Base-by-base conservation (phyloP, 1,140 invertebrate species). In the Nymphalis io region DNA sequence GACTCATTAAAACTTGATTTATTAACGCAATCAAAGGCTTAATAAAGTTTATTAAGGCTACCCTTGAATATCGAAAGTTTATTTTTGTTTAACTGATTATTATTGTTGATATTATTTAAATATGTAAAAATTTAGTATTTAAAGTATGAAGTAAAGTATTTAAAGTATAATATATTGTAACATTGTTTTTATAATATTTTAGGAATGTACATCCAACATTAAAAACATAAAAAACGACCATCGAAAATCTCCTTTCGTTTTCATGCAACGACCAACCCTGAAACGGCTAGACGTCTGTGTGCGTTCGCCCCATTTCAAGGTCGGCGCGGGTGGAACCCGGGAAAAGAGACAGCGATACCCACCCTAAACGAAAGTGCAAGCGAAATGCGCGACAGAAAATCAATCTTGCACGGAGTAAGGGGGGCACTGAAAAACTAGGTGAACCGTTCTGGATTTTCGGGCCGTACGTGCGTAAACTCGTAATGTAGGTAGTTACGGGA, bases 361-460 rank as follows among this genome's bases (percentile, higher is more conserved):
- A 83, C 80, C 79, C 82, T 78, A 68, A 46, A 66, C 27, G 81
- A 85, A 90, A 91, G 85, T 90, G 89, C 88, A 91, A 86, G 87
- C 73, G 82, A 86, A 88, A 86, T 86, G 84, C 79, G 84, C 63
- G 85, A 83, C 80, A 88, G 87, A 89, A 87, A 89, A 90, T 90
- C 88, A 87, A 90, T 90, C 85, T 87, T 90, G 88, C 87, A 90
- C 71, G 86, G 83, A 75, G 83, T 65, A 78, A 63, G 75, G 27
- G 81, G 70, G 79, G 68, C 78, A 60, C 74, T 81, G 83, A 81
- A 86, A 84, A 89, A 89, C 88, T 89, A 89, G 88, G 88, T 90
- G 88, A 90, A 85, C 81, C 84, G 61, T 74, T 70, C 67, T 18
- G 69, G 65, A 71, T 53, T 72, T 61, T 62, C 63, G 67, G 67